phyloP scores from a whole-genome alignment of 2,888 invertebrate genomes.

The Drymonia ruficornis region DNA sequence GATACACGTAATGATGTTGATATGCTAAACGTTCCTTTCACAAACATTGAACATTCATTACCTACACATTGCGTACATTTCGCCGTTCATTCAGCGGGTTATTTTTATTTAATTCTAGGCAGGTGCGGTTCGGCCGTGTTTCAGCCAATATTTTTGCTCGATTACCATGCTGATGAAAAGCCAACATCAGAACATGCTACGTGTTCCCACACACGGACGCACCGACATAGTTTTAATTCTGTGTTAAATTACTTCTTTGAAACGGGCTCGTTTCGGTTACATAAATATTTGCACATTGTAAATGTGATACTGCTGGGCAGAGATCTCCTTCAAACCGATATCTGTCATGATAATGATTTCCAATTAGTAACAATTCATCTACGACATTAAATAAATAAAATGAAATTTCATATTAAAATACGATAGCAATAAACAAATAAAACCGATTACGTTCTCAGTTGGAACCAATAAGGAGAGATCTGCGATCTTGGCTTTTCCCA shows the following conservation, averaged over 20 bases:
- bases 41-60: slow-evolving; percentile 69
- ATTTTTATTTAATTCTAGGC: slow-evolving; percentile 84
- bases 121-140: slow-evolving; percentile 70
- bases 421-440: slow-evolving; percentile 59
- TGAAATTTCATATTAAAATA: slow-evolving; percentile 44
- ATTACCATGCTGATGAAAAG: slow-evolving; percentile 84
- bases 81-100: slow-evolving; percentile 64
- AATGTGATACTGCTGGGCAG: background rate
- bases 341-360: too few species aligned
- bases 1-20: slow-evolving; percentile 38
- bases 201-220: slow-evolving; percentile 49
- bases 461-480: slow-evolving; percentile 71
- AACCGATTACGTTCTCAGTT: slow-evolving; percentile 58
- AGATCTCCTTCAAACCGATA: too few species aligned
- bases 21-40: slow-evolving; percentile 59
- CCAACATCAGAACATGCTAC: slow-evolving; percentile 70
- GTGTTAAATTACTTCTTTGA: slow-evolving; percentile 57
- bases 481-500: slow-evolving; percentile 67
- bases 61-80: slow-evolving; percentile 62
- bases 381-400: background rate
- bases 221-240: slow-evolving; percentile 61
- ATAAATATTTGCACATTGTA: slow-evolving; percentile 8
- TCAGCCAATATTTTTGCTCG: slow-evolving; percentile 79
- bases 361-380: too few species aligned
- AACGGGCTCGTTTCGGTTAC: slow-evolving; percentile 23